phyloP scores from a whole-genome alignment of 2,888 invertebrate species.

The Malacosoma neustria region DNA sequence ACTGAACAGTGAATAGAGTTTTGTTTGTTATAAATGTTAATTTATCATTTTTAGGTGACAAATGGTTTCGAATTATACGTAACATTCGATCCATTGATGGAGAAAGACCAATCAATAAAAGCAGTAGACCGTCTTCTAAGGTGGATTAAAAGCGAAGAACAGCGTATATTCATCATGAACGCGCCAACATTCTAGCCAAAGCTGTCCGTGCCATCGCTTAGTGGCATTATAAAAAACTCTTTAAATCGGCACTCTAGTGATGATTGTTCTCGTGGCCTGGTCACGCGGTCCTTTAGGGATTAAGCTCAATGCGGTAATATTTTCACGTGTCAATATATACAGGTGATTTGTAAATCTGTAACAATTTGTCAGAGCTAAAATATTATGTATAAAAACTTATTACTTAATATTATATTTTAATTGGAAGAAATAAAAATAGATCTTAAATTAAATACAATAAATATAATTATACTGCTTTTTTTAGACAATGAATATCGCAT shows the following conservation, averaged over 20 bases:
- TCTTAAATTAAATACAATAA: too few relatives aligned
- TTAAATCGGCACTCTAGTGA: conserved; percentile 31
- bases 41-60: conserved; percentile 78
- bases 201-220: conserved; percentile 30
- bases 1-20: conserved; percentile 71
- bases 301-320: too few relatives aligned
- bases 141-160: conserved; percentile 96
- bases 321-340: too few relatives aligned
- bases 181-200: conserved; percentile 83
- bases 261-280: conserved; percentile 27
- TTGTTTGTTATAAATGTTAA: conserved; percentile 4
- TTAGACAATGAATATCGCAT: too few relatives aligned
- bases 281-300: too few relatives aligned
- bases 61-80: conserved; percentile 95
- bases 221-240: conserved; percentile 44
- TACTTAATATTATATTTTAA: too few relatives aligned
- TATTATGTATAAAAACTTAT: too few relatives aligned
- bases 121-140: conserved; percentile 91
- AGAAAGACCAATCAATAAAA: conserved; percentile 88
- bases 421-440: too few relatives aligned
- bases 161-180: conserved; percentile 90
- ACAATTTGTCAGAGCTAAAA: too few relatives aligned
- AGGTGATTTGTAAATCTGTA: too few relatives aligned
- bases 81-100: conserved; percentile 92
- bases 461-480: too few relatives aligned